Conservation (phyloP, 2,113 vertebrate species). For the Morphnarchus princeps region DNA sequence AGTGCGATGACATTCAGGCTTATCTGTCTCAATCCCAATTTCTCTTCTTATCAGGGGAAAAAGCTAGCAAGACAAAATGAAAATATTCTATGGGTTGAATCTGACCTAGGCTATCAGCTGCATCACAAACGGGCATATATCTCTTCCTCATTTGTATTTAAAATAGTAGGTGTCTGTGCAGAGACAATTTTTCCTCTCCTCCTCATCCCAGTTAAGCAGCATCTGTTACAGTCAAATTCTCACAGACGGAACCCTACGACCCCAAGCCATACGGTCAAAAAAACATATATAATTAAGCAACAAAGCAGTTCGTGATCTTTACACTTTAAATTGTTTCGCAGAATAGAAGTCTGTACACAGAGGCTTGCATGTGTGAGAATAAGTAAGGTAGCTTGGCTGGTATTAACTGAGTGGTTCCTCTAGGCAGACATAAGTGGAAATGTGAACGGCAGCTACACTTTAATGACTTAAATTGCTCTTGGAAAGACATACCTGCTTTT, state of each 20-base stretch:
- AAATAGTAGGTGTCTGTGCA: not conserved
- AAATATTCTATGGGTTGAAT: not conserved
- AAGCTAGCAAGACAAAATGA: not conserved
- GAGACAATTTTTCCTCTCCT: not conserved
- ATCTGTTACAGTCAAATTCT: not conserved
- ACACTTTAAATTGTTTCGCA: not conserved
- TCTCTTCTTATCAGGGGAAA: not conserved
- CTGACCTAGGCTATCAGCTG: not conserved
- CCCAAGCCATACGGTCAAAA: not conserved
- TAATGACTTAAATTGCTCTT: not conserved
- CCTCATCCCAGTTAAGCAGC: not conserved
- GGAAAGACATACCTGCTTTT: not conserved
- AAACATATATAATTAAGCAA: not conserved
- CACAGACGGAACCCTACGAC: not conserved
- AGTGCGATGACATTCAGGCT: not conserved
- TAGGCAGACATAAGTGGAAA: not conserved
- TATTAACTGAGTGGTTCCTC: not conserved
- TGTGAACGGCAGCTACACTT: not conserved
- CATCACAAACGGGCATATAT: not conserved
- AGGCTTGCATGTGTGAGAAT: not conserved
- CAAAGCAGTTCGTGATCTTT: accelerated
- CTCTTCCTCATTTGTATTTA: not conserved
- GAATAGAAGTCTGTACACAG: not conserved
- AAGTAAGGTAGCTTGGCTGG: not conserved
- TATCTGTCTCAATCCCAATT: not conserved